These are phyloP conservation scores for Drosophila orosa DNA, from an alignment of 1,140 invertebrate genomes.

Conservation along the genomic window DNA sequence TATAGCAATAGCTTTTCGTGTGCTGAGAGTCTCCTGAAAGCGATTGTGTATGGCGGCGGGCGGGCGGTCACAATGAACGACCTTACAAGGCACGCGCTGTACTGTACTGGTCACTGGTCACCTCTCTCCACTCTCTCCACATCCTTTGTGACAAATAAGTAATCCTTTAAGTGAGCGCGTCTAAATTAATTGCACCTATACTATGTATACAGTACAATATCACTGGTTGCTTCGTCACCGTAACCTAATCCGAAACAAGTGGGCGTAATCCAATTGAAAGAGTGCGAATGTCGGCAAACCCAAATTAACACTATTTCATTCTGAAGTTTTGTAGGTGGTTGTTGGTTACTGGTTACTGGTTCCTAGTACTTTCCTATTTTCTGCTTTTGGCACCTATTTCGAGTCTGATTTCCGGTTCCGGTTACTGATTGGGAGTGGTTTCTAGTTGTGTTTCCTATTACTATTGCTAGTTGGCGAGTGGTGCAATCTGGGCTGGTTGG, in stretches of 20 bases:
- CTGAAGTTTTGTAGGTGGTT: conserved; percentile 13
- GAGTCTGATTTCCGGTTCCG: conserved; percentile 36
- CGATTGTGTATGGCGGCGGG: conserved; percentile 51
- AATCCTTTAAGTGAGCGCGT: conserved; percentile 79
- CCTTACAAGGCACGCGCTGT: conserved; percentile 75
- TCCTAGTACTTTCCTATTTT: conserved; percentile 45
- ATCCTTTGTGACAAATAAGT: conserved; percentile 59
- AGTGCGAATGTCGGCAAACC: conserved; percentile 57
- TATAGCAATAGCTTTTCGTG: conserved; percentile 28
- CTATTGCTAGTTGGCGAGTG: conserved; percentile 57
- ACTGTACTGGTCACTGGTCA: conserved; percentile 35
- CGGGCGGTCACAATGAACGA: conserved; percentile 68
- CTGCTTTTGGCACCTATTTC: conserved; percentile 30
- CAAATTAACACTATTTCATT: conserved; percentile 48
- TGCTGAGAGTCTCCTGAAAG: conserved; percentile 79
- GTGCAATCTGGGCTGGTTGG: conserved; percentile 63
- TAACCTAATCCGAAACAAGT: conserved; percentile 81
- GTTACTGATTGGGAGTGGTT: conserved; percentile 3
- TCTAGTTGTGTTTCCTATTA: conserved; percentile 40
- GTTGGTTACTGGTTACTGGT: conserved; percentile 53
- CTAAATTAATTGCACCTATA: conserved; percentile 84
- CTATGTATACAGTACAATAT: conserved; percentile 85
- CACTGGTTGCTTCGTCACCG: conserved; percentile 84
- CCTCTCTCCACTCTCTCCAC: conserved; percentile 33
- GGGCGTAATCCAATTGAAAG: conserved; percentile 71